Base-by-base conservation (phyloP, 1,140 invertebrate species). In the Asbolus verrucosus region DNA sequence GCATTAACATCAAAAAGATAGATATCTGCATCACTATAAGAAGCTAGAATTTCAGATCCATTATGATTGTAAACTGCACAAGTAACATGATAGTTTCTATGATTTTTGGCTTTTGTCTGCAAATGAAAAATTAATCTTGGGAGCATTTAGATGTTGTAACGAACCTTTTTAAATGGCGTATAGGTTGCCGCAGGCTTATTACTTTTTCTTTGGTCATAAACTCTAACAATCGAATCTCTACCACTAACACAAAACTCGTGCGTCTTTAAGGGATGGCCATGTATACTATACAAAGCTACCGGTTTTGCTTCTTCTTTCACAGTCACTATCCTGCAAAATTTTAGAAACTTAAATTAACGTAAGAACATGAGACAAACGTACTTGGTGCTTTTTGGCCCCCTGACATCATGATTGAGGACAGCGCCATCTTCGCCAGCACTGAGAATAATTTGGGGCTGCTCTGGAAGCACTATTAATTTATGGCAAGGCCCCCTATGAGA, bases 1-100 rank as follows among this genome's bases (percentile, higher is more conserved):
- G 78, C 79, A 33, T 82, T 83, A n/a, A 87, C 86, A 82, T 96
- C 90, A 80, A 96, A 98, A 15, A 97, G 81, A 84, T 96, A 98
- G 75, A 98, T 94, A 78, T 95, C 91, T 65, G 96, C 94, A 83
- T 98, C 94, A 82, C 94, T 97, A 81, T 97, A 98, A 0, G 94
- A 93, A 1, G 92, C 95, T 9, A 98, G 81, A 67, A 98, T 91
- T 84, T 97, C 94, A 67, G 89, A 87, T 36, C 96, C 95, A 82
- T 94, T 92, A 82, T 96, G 89, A 84, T 95, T 97, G 81, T 96
- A 98, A 0, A 96, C 88, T 19, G 92, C 92, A 79, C 90, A 94
- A 3, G 95, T 97, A 0, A 97, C 87, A 80, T 94, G 90, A 9
- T 59, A 69, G 13, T 41, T 66, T 59, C 24, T 31, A 19, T 46